These are phyloP conservation scores for Ganaspis sp. DNA, from an alignment of 1,140 invertebrate species.

Conservation along the genomic window DNA sequence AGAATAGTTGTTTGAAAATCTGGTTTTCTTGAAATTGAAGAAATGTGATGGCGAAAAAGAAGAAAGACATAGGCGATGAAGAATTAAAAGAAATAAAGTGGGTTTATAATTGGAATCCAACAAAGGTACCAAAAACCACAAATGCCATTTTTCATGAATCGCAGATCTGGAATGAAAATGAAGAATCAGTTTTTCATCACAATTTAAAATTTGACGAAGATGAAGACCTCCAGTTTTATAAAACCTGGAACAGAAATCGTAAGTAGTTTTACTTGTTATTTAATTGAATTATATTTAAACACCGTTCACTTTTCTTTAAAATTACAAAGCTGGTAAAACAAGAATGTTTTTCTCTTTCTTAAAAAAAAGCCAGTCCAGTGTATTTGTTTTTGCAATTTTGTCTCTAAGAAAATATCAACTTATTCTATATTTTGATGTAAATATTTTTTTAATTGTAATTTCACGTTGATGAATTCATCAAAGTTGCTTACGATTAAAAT, in stretches of 20 bases:
- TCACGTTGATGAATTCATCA: no score
- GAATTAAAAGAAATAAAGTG: slow-evolving; percentile 4
- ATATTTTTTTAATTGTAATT: no score
- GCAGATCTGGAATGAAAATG: not conserved
- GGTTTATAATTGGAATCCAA: slow-evolving; percentile 37
- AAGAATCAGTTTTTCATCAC: slow-evolving; percentile 33
- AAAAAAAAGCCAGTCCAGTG: not conserved
- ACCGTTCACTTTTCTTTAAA: no score
- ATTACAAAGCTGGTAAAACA: no score
- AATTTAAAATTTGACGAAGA: slow-evolving; percentile 37
- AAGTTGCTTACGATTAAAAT: no score
- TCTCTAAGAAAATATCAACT: no score
- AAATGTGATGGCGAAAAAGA: slow-evolving; percentile 49
- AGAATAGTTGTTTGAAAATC: not conserved
- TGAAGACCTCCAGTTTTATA: slow-evolving; percentile 42
- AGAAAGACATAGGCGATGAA: slow-evolving; percentile 29
- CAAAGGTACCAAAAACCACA: not conserved
- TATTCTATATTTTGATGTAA: no score
- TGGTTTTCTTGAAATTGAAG: slow-evolving; percentile 10
- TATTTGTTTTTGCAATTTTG: no score
- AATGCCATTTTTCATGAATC: not conserved
- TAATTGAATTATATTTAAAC: no score
- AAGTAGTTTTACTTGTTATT: slow-evolving; percentile 39
- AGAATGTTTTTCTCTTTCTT: not conserved
- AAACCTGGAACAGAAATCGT: slow-evolving; percentile 44